Conservation (phyloP, 1,140 invertebrate species). For the Neodiprion pinetum region DNA sequence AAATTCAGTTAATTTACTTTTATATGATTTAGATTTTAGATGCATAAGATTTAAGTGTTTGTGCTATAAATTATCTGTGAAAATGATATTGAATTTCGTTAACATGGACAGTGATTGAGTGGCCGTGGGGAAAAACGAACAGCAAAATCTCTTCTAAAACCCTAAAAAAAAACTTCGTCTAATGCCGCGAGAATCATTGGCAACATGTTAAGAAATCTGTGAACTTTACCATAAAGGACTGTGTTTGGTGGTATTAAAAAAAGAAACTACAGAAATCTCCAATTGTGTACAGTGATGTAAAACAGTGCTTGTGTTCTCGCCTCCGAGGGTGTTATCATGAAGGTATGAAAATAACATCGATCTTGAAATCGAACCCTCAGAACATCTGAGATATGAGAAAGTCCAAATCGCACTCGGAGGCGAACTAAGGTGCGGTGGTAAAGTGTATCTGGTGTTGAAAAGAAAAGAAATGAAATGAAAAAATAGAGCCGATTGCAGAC, state of each 20-base stretch:
- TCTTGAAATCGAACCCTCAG: background rate
- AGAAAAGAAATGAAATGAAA: background rate
- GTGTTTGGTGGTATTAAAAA: constrained; percentile 48
- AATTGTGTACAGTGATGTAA: constrained; percentile 61
- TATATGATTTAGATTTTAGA: constrained; percentile 21
- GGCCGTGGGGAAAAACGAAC: background rate
- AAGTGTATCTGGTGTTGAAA: constrained; percentile 55
- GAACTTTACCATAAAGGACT: constrained; percentile 40
- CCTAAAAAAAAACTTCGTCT: constrained; percentile 10
- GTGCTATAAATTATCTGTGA: constrained; percentile 19
- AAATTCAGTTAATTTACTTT: constrained; percentile 10
- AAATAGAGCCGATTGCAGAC: constrained; percentile 59
- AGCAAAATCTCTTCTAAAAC: constrained; percentile 10
- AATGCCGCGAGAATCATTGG: constrained; percentile 10
- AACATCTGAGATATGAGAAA: background rate
- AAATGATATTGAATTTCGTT: constrained; percentile 3
- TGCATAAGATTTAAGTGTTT: constrained; percentile 26
- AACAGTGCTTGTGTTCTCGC: constrained; percentile 57
- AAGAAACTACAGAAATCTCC: constrained; percentile 33
- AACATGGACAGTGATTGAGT: background rate
- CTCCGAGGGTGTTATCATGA: constrained; percentile 42
- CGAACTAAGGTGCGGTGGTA: constrained; percentile 55
- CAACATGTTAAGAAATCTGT: constrained; percentile 1
- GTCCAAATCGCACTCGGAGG: constrained; percentile 41
- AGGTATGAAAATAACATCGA: constrained; percentile 16